A percentile compares a stretch with the other conserved stretches of the same genome.
phyloP scores from a whole-genome alignment of 2,797 vertebrate species.

The Huso huso region DNA sequence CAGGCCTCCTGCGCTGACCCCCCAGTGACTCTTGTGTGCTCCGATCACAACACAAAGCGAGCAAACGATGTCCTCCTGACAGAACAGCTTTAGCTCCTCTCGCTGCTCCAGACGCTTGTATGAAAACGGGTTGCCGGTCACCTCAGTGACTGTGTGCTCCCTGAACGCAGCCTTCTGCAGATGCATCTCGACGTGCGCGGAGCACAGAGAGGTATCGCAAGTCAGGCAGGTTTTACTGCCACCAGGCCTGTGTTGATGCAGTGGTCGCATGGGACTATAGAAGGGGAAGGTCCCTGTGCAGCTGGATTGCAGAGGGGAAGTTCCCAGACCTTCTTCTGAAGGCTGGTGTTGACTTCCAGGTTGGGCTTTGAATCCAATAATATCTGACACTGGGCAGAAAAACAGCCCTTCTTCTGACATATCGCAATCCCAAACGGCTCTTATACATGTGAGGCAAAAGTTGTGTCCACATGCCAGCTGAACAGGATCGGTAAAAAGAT shows the following conservation, averaged over 20 bases:
- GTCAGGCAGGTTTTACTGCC: conserved; percentile 59
- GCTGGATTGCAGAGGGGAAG: conserved; percentile 15
- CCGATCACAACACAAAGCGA: conserved; percentile 56
- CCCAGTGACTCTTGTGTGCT: conserved; percentile 50
- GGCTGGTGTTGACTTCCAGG: conserved; percentile 43
- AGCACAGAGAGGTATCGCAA: conserved; percentile 60
- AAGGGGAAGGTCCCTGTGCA: conserved; percentile 12
- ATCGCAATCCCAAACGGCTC: conserved; percentile 52
- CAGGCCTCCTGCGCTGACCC: conserved; percentile 47
- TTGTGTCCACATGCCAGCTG: conserved; percentile 51
- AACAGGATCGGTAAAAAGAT: conserved; percentile 53
- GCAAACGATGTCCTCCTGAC: conserved; percentile 55
- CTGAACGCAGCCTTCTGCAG: conserved; percentile 49
- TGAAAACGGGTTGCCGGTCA: conserved; percentile 46
- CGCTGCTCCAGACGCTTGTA: conserved; percentile 61
- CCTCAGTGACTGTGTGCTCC: conserved; percentile 55
- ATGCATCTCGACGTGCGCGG: conserved; percentile 52
- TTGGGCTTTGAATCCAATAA: conserved; percentile 44
- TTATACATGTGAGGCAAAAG: conserved; percentile 60
- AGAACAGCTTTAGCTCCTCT: conserved; percentile 60
- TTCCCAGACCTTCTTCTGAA: conserved; percentile 44
- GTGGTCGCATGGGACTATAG: conserved; percentile 50
- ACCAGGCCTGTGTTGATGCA: conserved; percentile 50
- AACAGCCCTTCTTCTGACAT: conserved; percentile 30
- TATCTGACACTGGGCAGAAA: conserved; percentile 64